Evolutionary conservation across 1,140 invertebrate species (phyloP), one percentile per base, ranked within the genome.

Genomic region (Drosophila auraria): DNA sequence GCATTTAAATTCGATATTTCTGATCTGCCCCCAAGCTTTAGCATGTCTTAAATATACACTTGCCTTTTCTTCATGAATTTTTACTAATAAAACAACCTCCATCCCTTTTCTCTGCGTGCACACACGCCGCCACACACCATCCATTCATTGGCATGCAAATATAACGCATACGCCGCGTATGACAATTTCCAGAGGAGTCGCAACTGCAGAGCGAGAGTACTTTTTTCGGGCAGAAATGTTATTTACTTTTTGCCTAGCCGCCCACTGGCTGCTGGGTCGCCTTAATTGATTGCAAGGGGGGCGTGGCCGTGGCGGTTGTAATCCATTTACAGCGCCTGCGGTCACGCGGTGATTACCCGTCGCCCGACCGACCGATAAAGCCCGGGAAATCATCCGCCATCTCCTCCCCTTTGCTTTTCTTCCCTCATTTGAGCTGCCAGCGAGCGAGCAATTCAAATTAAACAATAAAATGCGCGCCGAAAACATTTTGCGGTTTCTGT

Each of bases 401-500:
- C 5, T 2, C 6, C 17, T 2, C 40, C 15, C 2, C 30, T 8
- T 33, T 33, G 0, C 3, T 11, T 7, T 11, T 7, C 38, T 12
- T 11, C 17, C 9, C 50, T 38, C 45, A 40, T 20, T 38, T 27
- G n/a, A 15, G n/a, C 47, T 12, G 33, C 33, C 33, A 36, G 33
- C 33, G 17, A 36, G 54, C 45, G 30, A 72, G 53, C 53, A 83
- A 72, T 84, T 81, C 50, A 78, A 83, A 86, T 84, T 78, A 84
- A 84, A 83, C 82, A 84, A 86, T 83, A 83, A 83, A 84, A 81
- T 57, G 66, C 53, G 44, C 44, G 81, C 57, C 62, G 58, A 77
- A 72, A 68, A 78, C 71, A 68, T 60, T 54, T 80, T 83, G 82
- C 25, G 81, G 81, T 60, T 77, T 76, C 30, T 45, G 58, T 58